These are phyloP conservation scores for Phymorhynchus buccinoides DNA, from an alignment of 1,140 invertebrate genomes.

Conservation along the genomic window DNA sequence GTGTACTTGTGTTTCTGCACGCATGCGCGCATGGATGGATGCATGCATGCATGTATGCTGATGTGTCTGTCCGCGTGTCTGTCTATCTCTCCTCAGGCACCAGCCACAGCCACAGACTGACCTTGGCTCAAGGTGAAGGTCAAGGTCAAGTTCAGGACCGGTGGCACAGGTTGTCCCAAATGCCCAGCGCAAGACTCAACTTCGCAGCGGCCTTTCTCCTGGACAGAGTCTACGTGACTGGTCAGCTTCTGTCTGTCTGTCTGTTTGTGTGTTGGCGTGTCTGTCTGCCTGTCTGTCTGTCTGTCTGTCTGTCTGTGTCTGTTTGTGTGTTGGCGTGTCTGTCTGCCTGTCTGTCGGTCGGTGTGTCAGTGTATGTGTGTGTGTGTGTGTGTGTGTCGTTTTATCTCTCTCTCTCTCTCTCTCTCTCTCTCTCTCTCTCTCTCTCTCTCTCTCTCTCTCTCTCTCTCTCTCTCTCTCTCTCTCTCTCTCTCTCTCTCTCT, in stretches of 20 bases:
- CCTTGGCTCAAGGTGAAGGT: too few species aligned
- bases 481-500: too few species aligned
- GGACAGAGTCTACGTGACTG: background rate
- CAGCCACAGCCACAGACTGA: background rate
- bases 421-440: too few species aligned
- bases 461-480: too few species aligned
- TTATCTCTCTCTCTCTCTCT: too few species aligned
- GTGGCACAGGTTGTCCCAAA: background rate
- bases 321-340: background rate
- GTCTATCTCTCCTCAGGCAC: background rate
- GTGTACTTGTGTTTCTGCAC: background rate
- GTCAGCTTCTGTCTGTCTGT: background rate
- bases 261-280: conserved; percentile 11
- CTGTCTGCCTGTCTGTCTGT: conserved; percentile 11
- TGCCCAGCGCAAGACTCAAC: background rate
- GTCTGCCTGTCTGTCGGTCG: conserved; percentile 1
- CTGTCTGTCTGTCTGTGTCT: background rate
- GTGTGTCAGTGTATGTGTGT: conserved; percentile 20
- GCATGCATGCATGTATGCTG: background rate
- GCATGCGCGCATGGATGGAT: background rate
- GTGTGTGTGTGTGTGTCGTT: background rate
- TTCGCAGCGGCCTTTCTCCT: background rate
- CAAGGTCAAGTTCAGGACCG: background rate
- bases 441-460: too few species aligned
- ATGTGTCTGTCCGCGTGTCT: background rate